These are phyloP conservation scores for Plebejus melissa DNA, from an alignment of 2,888 invertebrate species.

Conservation along the genomic window DNA sequence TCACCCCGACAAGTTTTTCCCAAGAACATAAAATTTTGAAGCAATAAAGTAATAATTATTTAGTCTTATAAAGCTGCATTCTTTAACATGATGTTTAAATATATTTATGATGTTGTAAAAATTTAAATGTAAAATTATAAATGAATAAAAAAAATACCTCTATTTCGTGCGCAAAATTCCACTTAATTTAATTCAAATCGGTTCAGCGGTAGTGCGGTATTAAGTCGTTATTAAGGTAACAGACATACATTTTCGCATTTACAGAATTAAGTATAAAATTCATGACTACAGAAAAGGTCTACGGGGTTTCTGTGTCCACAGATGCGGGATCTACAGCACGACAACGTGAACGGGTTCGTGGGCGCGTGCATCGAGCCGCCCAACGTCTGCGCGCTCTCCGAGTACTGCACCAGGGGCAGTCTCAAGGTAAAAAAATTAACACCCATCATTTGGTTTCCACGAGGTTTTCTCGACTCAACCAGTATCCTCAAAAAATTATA, in stretches of 20 bases:
- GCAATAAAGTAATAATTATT: not conserved
- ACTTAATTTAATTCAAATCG: no score
- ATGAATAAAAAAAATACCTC: no score
- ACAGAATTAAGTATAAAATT: no score
- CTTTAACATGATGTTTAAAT: not conserved
- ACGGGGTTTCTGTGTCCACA: conserved; percentile 50
- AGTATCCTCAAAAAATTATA: no score
- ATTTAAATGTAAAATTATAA: not conserved
- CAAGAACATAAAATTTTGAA: not conserved
- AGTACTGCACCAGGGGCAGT: conserved; percentile 94
- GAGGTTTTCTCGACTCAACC: not conserved
- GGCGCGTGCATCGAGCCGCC: conserved; percentile 95
- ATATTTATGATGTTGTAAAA: not conserved
- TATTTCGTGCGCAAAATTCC: no score
- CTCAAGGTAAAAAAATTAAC: conserved; percentile 82
- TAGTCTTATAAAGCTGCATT: not conserved
- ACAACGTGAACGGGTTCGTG: conserved; percentile 94
- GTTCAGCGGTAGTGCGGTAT: no score
- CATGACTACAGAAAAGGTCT: not conserved
- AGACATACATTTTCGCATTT: no score
- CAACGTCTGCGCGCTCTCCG: conserved; percentile 92
- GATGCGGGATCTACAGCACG: conserved; percentile 94
- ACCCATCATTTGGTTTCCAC: no score
- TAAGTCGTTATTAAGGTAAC: no score
- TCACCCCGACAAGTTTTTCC: conserved; percentile 10